Evolutionary conservation across 2,797 vertebrate species (phyloP), one percentile per base, ranked within the genome.

Genomic region (Thalassophryne amazonica): DNA sequence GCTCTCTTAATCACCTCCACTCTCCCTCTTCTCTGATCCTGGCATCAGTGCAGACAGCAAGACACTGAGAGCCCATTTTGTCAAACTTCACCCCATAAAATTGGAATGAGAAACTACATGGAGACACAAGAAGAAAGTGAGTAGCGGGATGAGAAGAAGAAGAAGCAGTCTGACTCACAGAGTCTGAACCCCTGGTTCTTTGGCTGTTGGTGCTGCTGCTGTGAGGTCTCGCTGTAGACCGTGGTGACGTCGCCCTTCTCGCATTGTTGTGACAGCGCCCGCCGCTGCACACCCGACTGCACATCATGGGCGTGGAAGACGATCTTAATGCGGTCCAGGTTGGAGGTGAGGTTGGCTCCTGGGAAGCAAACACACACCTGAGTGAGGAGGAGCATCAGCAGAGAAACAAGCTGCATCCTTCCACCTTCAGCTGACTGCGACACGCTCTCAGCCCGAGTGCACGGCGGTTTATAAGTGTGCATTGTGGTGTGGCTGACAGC

Each of bases 301-400:
- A 98, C 84, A 93, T 83, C 80, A 93, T 97, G 25, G 95, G 95
- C 1, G 95, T 98, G 82, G n/a, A 98, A 98, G 78, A 98, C 69
- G 0, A 98, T 96, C 90, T 98, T 97, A 77, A 98, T 97, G 78
- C 95, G 95, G 80, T 92, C 94, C 81, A 96, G 91, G 79, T 76
- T 92, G 76, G 95, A 91, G 4, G 94, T 97, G 74, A 97, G 89
- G 83, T 98, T 97, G 68, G 91, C 89, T 53, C 93, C 94, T 97
- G 85, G 58, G 73, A 90, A 80, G 68, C 71, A 84, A 60, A 74
- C 70, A 71, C 84, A 90, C 51, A 86, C 80, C 69, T 72, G 75
- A 73, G 67, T 90, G 74, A 68, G 60, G 60, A 71, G 76, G 66
- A 85, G 83, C 67, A 83, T 60, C 50, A 85, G 70, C 55, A 83